A percentile compares a stretch with the other conserved stretches of the same genome.
Evolutionary conservation across 2,113 vertebrate species (phyloP).

Genomic region (Nyctibius bracteatus): DNA sequence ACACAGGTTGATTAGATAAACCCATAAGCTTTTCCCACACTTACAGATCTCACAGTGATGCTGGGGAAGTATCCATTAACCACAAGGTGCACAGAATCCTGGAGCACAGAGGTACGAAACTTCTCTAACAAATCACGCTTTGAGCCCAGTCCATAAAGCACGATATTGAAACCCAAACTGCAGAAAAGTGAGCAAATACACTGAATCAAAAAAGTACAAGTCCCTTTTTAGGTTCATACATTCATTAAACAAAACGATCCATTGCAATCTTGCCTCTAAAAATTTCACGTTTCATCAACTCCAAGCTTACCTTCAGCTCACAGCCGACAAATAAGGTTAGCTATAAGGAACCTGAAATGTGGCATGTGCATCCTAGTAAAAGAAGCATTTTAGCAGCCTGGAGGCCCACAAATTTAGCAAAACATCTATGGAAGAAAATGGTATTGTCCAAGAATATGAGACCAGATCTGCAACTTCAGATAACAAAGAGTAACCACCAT

Average conservation of each 20-base stretch:
- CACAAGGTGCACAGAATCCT: slow-evolving; percentile 85
- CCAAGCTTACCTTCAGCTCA: background rate
- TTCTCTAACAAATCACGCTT: slow-evolving; percentile 90
- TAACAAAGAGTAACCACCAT: background rate
- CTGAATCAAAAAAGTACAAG: background rate
- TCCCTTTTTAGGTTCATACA: background rate
- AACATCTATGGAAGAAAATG: background rate
- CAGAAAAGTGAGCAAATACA: slow-evolving; percentile 25
- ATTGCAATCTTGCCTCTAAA: background rate
- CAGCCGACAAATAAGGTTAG: background rate
- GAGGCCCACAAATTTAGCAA: background rate
- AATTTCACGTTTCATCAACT: background rate
- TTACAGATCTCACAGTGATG: slow-evolving; percentile 91
- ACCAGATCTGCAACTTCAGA: background rate
- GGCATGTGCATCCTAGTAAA: background rate
- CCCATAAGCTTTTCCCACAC: slow-evolving; percentile 47
- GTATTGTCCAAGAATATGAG: background rate
- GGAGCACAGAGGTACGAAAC: slow-evolving; percentile 83
- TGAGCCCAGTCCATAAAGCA: slow-evolving; percentile 94
- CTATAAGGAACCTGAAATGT: background rate
- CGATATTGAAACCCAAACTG: slow-evolving; percentile 90
- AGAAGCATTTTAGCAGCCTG: background rate
- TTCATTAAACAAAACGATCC: background rate
- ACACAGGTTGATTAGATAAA: background rate
- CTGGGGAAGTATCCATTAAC: slow-evolving; percentile 97